phyloP scores from a whole-genome alignment of 2,888 invertebrate species.

The Euzophera pinguis region DNA sequence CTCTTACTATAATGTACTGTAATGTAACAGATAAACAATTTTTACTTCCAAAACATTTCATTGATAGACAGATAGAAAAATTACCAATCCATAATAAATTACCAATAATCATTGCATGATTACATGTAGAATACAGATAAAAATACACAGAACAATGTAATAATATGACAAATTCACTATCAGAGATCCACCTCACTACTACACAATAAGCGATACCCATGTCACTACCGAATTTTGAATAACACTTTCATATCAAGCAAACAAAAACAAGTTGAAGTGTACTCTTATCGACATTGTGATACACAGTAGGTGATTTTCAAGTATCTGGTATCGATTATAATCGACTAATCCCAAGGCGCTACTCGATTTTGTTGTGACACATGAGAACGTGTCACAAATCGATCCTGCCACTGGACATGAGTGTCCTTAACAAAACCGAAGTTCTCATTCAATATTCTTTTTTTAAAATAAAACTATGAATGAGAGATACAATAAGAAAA shows the following conservation, averaged over 20 bases:
- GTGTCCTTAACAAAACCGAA: constrained; percentile 41
- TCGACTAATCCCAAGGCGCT: constrained; percentile 61
- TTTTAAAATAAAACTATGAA: constrained; percentile 39
- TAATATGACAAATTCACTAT: background rate
- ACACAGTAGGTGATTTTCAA: constrained; percentile 47
- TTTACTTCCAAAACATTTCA: too few species aligned
- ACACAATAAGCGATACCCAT: background rate
- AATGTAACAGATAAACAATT: too few species aligned
- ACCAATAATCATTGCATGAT: background rate
- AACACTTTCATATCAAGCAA: background rate
- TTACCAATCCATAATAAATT: too few species aligned
- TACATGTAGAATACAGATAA: background rate
- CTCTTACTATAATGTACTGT: too few species aligned
- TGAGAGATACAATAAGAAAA: constrained; percentile 48
- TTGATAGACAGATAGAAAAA: too few species aligned
- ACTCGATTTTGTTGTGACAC: constrained; percentile 78
- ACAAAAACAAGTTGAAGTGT: constrained; percentile 20
- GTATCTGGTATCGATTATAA: constrained; percentile 28
- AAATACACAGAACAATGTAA: background rate
- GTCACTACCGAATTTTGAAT: constrained; percentile 2
- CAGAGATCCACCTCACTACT: background rate
- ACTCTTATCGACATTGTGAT: constrained; percentile 35
- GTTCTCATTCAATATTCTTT: constrained; percentile 50
- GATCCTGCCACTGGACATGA: constrained; percentile 43
- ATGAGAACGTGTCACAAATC: constrained; percentile 52